Percentiles rank a stretch among this genome's conserved stretches.
These are phyloP conservation scores for Oxyruncus cristatus DNA, from an alignment of 2,113 vertebrate species.

Conservation along the genomic window DNA sequence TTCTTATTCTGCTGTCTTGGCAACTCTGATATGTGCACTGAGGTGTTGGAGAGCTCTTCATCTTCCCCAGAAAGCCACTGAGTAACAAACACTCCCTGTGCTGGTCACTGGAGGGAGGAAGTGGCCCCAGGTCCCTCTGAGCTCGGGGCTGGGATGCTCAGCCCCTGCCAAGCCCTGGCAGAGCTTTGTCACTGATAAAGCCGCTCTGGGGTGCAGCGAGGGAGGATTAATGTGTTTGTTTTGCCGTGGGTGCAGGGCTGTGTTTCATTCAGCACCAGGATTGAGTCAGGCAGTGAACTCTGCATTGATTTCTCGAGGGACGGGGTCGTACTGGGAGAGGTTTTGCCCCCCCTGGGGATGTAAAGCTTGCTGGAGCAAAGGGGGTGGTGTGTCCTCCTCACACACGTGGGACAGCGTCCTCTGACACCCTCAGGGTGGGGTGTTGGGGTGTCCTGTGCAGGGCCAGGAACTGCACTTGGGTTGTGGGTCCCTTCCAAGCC, in stretches of 20 bases:
- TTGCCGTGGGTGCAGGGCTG: not conserved
- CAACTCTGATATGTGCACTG: not conserved
- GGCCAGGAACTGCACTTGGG: not conserved
- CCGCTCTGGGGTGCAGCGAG: not conserved
- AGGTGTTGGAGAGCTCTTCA: not conserved
- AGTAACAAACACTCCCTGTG: fast-evolving
- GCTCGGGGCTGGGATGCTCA: not conserved
- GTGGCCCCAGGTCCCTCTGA: not conserved
- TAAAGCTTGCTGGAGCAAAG: not conserved
- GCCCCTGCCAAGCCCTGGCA: not conserved
- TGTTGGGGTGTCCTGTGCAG: not conserved
- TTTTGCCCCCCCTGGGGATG: not conserved
- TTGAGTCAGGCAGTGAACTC: not conserved
- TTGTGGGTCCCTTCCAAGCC: not conserved
- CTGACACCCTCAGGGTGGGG: not conserved
- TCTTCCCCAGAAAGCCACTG: fast-evolving
- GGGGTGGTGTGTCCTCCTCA: not conserved
- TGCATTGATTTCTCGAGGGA: not conserved
- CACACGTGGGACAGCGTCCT: fast-evolving
- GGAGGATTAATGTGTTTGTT: not conserved
- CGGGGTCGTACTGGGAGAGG: not conserved
- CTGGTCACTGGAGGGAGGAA: not conserved
- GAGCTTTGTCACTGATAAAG: not conserved
- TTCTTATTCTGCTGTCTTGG: not conserved
- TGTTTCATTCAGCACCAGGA: not conserved